Base-by-base conservation (phyloP, 2,888 invertebrate genomes). In the Euzetes globulus region DNA sequence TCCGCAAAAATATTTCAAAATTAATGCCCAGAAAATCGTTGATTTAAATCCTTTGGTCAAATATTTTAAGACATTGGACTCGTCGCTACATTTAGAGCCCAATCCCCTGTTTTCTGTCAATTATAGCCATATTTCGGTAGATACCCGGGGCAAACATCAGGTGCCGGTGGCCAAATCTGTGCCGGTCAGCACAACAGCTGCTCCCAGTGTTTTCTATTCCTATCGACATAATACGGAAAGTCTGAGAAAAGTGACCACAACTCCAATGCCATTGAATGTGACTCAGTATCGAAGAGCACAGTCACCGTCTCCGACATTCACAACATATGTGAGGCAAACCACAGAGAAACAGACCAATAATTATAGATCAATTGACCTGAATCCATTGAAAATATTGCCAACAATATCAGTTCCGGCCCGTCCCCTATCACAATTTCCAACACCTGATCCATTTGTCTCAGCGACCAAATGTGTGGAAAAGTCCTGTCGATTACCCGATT, bases 401-500 rank as follows among this genome's bases (percentile, higher is more conserved):
- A 41, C 41, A 41, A 9, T 41, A 1, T 1, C 70, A 25, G 13
- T 63, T n/a, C 37, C 37, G 1, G 15, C 60, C 45, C 27, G 75
- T 79, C 81, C 72, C 71, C 80, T 41, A 79, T 81, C 70, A 76
- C 79, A 76, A 7, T 78, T 74, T 37, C 77, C 79, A 11, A 78
- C 78, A 15, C 78, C 78, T 1, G 73, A 74, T 17, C 77, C 79
- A 1, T 76, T 77, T 17, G 65, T 76, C 0, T 63, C 77, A 17
- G 79, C 80, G 22, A 77, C 92, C 50, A 93, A 93, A 83, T 94
- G 94, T 82, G 88, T 93, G 77, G 91, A 91, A 81, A 92, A 93
- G 82, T 91, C 92, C 47, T 94, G 94, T 80, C 84, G 91, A 37
- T 84, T 94, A 74, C 94, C 94, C 11, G 94, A 94, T 83, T 94